Conservation (phyloP, 2,113 vertebrate species). For the Anseranas semipalmata region DNA sequence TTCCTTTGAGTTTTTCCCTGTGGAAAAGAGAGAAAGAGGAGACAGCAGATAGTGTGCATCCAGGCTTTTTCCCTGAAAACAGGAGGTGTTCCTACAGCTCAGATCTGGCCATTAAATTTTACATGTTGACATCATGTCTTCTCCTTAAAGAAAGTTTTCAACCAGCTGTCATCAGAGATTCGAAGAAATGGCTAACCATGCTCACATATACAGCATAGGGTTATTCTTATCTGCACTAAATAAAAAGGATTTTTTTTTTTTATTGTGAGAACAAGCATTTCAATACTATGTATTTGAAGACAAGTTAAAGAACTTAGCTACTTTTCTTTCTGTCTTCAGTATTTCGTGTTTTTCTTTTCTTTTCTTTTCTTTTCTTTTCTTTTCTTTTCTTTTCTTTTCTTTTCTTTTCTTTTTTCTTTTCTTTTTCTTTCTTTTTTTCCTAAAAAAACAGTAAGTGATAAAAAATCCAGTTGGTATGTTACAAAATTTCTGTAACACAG, state of each 20-base stretch:
- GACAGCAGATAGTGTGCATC: background rate
- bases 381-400: no score
- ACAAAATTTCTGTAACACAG: background rate
- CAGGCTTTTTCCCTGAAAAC: background rate
- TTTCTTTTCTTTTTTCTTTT: no score
- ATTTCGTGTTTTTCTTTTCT: background rate
- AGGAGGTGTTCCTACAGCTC: background rate
- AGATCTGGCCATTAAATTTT: background rate
- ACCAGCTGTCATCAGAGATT: background rate
- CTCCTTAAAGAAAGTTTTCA: background rate
- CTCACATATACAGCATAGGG: background rate
- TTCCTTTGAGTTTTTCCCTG: background rate
- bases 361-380: background rate
- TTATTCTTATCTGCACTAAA: background rate
- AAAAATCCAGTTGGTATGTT: background rate
- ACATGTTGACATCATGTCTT: rapidly evolving
- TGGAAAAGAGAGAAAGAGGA: background rate
- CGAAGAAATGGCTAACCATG: background rate
- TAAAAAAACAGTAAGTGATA: background rate
- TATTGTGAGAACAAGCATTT: background rate
- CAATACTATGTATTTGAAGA: background rate
- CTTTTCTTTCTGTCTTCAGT: background rate
- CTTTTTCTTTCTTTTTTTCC: background rate
- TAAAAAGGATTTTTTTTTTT: background rate
- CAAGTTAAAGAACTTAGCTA: background rate